Conservation (phyloP, 2,888 invertebrate genomes). For the Conus canariensis region DNA sequence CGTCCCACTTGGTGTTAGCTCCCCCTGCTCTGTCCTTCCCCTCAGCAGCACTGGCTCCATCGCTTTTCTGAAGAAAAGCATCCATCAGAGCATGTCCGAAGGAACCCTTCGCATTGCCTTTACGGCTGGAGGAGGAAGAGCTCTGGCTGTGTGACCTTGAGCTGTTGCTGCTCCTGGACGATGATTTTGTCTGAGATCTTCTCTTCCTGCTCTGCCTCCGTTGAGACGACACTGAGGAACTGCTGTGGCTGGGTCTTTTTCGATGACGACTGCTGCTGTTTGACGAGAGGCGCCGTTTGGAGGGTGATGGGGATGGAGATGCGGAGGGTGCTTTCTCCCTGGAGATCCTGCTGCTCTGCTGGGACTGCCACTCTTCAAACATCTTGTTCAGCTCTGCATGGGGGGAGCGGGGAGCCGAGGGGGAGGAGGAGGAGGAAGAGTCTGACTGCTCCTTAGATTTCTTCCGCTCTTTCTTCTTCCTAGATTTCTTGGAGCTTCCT, state of each 20-base stretch:
- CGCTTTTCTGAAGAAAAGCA: background rate
- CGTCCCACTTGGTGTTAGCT: conserved; percentile 16
- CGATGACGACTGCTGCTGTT: background rate
- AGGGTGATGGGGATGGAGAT: background rate
- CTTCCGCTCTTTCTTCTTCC: conserved; percentile 30
- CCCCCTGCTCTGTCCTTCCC: background rate
- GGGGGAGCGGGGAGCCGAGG: background rate
- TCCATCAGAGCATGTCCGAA: background rate
- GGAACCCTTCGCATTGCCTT: background rate
- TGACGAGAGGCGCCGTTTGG: background rate
- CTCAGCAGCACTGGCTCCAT: background rate
- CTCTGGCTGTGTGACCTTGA: background rate
- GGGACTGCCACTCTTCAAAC: conserved; percentile 21
- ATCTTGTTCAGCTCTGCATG: conserved; percentile 20
- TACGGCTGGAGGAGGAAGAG: background rate
- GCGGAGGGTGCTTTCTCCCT: background rate
- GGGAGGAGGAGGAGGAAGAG: conserved; percentile 13
- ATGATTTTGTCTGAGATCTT: background rate
- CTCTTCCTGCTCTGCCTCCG: background rate
- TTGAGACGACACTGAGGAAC: background rate
- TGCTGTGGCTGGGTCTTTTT: background rate
- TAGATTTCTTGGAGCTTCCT: conserved; percentile 19
- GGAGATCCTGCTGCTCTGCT: background rate
- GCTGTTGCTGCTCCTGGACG: background rate
- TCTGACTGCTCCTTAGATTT: background rate